Base-by-base conservation (phyloP, 1,140 invertebrate species). In the Chrysoperla carnea region DNA sequence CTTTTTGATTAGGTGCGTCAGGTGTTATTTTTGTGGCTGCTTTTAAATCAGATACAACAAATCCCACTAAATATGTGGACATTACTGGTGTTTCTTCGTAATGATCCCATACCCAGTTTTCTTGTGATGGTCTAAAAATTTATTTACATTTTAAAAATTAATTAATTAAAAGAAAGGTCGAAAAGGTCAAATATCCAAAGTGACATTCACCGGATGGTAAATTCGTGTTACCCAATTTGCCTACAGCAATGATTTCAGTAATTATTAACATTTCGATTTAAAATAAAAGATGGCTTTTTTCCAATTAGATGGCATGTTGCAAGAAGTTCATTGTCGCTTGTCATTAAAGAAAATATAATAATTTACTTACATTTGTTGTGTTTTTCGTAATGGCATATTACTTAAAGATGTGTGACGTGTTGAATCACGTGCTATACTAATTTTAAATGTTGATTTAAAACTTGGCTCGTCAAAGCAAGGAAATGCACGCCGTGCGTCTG, bases 381-480 rank as follows among this genome's bases (percentile, higher is more conserved):
- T 37, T 14, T 8, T 13, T 4, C 8, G 8, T 13, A 14, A 4
- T 13, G 8, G 58, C 58, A 59, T 61, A 41, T 61, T 61, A 4
- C 57, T 54, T 29, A 61, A 40, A 6, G 50, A 50, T 3, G 49
- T 45, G n/a, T 33, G 31, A 11, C 31, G 31, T 33, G 8, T 9
- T 11, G 8, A 33, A 33, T 52, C 46, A 43, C 67, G 69, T 0
- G 73, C 71, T 4, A 93, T 66, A 1, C 71, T 76, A 2, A 84
- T 64, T 23, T 63, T 59, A 41, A 87, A 93, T 0, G 60, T 71
- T 1, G 87, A 79, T 60, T 91, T 92, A 45, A 87, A 83, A 8
- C 69, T 62, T 1, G 89, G 89, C 51, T 93, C 88, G 52, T 93
- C 88, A 56, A 88, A 91, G 53, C 84, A 89, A 3, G 89, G 89